A percentile compares a stretch with the other conserved stretches of the same genome.
Conservation (phyloP, 2,888 invertebrate species). For the Arctia plantaginis region DNA sequence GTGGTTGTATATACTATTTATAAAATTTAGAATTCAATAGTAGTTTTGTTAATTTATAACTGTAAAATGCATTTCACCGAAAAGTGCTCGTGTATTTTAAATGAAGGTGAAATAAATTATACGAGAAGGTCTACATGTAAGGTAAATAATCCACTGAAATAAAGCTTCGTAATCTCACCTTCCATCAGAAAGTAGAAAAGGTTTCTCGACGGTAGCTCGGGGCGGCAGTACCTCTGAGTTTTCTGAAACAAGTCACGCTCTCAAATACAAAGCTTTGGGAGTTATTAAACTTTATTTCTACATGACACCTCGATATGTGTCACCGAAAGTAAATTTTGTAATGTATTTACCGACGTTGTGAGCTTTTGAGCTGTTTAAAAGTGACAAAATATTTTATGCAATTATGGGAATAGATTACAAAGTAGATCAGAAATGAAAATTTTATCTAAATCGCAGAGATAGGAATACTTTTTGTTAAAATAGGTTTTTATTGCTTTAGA, state of each 20-base stretch:
- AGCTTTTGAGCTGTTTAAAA: background rate
- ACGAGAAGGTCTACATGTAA: background rate
- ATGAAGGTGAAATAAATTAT: constrained; percentile 24
- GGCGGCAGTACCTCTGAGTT: constrained; percentile 85
- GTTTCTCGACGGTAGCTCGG: constrained; percentile 91
- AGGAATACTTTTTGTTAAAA: background rate
- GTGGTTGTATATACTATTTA: background rate
- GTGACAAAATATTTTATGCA: background rate
- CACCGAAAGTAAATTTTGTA: background rate
- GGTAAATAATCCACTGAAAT: background rate
- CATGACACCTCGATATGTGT: background rate
- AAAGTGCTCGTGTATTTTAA: background rate
- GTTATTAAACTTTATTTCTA: constrained; percentile 6
- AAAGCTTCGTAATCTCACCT: constrained; percentile 65
- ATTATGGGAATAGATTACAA: background rate
- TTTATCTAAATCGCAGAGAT: background rate
- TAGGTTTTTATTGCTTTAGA: background rate
- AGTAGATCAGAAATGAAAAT: background rate
- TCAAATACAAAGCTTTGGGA: constrained; percentile 16
- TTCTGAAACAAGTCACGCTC: constrained; percentile 60
- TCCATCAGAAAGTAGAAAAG: constrained; percentile 94
- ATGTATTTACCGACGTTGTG: background rate
- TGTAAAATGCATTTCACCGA: background rate
- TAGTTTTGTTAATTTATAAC: background rate
- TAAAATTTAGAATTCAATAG: background rate